Conservation (phyloP, 1,140 invertebrate species). For the Cydia pomonella region DNA sequence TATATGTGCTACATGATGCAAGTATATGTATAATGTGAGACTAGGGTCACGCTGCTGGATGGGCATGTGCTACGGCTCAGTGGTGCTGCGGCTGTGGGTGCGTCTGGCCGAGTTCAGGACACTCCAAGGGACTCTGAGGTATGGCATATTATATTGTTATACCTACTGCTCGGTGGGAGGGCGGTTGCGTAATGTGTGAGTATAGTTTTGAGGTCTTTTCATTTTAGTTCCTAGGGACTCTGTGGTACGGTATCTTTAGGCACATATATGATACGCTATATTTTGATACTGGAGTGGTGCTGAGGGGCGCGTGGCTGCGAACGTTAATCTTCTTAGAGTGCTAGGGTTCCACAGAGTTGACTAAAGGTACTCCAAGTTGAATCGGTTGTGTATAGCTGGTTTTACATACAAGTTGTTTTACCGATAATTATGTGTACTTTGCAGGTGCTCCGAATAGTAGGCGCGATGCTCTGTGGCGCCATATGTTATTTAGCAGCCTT, state of each 20-base stretch:
- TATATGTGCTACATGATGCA: too few relatives aligned
- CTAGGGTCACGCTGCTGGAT: too few relatives aligned
- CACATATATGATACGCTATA: too few relatives aligned
- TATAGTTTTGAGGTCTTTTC: too few relatives aligned
- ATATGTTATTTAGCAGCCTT: constrained; percentile 93
- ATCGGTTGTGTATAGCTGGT: constrained; percentile 14
- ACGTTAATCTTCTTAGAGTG: constrained; percentile 93
- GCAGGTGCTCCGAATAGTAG: constrained; percentile 68
- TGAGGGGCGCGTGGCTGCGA: constrained; percentile 87
- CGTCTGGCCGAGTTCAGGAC: constrained; percentile 86
- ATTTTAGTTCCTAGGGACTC: too few relatives aligned
- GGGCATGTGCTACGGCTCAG: constrained; percentile 95
- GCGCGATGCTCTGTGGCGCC: constrained; percentile 85
- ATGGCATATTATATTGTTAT: too few relatives aligned
- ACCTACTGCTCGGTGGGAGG: too few relatives aligned
- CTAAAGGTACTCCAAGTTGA: constrained; percentile 51
- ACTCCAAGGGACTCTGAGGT: constrained; percentile 78
- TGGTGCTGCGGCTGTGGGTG: constrained; percentile 94
- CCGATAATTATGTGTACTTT: constrained; percentile 18
- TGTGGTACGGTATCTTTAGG: too few relatives aligned
- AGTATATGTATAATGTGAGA: too few relatives aligned
- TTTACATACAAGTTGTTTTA: background rate
- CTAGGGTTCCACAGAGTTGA: constrained; percentile 85
- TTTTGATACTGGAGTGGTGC: too few relatives aligned
- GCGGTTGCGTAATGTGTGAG: too few relatives aligned